Evolutionary conservation across 2,113 vertebrate genomes (phyloP).

Genomic region (Chaetodon trifascialis): DNA sequence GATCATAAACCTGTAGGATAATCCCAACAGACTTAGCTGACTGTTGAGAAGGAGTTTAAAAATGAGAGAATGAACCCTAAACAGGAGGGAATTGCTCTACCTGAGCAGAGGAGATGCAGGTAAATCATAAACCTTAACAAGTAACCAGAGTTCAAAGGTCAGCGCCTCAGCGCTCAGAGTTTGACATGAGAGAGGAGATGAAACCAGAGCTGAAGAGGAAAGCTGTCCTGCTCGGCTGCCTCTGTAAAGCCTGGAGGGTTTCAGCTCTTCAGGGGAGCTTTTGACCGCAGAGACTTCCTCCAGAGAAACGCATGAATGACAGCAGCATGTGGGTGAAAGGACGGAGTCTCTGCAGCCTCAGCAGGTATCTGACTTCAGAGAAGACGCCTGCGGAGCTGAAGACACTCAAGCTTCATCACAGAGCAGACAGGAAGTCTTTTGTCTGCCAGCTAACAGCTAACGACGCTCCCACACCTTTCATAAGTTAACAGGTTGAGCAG

Average conservation of each 20-base stretch:
- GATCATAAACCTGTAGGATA: neutral
- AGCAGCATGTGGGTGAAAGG: conserved; percentile 41
- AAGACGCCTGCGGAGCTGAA: conserved; percentile 20
- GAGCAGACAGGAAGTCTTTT: conserved; percentile 20
- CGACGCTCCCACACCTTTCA: neutral
- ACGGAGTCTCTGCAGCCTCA: conserved; percentile 5
- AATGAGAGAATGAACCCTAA: neutral
- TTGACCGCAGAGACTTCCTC: no score
- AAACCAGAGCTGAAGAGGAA: conserved; percentile 38
- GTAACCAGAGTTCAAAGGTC: conserved; percentile 14
- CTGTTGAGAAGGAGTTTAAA: neutral
- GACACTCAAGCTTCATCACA: neutral
- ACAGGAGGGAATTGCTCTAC: neutral
- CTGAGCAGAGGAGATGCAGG: neutral
- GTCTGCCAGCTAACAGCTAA: conserved; percentile 17
- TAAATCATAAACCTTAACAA: neutral
- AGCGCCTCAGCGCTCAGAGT: neutral
- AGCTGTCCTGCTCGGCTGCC: conserved; percentile 17
- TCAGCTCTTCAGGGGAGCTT: neutral
- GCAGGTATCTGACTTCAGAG: conserved; percentile 46
- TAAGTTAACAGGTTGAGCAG: neutral
- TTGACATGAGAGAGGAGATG: neutral
- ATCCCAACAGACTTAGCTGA: no score
- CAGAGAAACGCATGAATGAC: conserved; percentile 29
- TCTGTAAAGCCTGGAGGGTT: conserved; percentile 39